phyloP scores from a whole-genome alignment of 1,140 invertebrate genomes.

The Telenomus remus region DNA sequence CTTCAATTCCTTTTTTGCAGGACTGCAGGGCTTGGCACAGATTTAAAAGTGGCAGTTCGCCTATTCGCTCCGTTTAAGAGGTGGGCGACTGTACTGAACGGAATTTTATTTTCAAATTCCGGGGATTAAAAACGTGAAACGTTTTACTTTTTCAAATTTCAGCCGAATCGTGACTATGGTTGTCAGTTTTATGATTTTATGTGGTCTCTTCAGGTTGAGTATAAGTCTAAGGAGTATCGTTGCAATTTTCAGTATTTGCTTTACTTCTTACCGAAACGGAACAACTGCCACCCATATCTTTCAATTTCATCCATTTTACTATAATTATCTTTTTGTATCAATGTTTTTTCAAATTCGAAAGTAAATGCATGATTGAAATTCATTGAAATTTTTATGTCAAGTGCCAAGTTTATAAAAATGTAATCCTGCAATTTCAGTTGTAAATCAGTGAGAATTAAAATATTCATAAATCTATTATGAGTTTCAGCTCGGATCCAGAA shows the following conservation, averaged over 20 bases:
- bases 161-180: constrained; percentile 27
- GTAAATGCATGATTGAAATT: constrained; percentile 18
- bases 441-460: neutral
- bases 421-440: constrained; percentile 36
- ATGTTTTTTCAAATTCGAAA: constrained; percentile 4
- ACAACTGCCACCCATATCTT: constrained; percentile 21
- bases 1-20: constrained; percentile 67
- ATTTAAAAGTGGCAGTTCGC: constrained; percentile 52
- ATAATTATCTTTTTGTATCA: constrained; percentile 15
- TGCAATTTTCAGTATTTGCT: constrained; percentile 35
- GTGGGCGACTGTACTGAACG: constrained; percentile 59
- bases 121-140: neutral
- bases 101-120: constrained; percentile 2
- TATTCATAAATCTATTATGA: constrained; percentile 44
- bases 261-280: constrained; percentile 5
- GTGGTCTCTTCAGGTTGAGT: constrained; percentile 58
- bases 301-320: constrained; percentile 4
- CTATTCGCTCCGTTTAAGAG: constrained; percentile 51
- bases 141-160: constrained; percentile 35
- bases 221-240: constrained; percentile 54
- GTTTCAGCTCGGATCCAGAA: constrained; percentile 54
- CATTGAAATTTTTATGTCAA: constrained; percentile 5
- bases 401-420: constrained; percentile 48
- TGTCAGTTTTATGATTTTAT: constrained; percentile 39
- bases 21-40: constrained; percentile 59